Percentiles rank a stretch among this genome's conserved stretches.
phyloP scores from a whole-genome alignment of 1,140 invertebrate genomes.

The Calosoma granatense region DNA sequence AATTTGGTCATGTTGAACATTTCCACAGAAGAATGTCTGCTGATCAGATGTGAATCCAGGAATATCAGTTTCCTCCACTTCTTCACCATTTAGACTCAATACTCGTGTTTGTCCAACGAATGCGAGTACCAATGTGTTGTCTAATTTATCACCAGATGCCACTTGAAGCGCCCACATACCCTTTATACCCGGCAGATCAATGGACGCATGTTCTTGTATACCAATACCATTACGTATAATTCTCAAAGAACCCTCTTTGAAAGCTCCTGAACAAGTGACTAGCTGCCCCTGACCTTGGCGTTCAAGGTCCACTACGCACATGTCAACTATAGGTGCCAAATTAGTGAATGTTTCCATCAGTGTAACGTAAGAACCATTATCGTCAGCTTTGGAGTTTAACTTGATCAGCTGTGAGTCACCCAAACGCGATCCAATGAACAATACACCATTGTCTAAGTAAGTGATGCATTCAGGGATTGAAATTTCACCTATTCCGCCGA shows the following conservation, averaged over 20 bases:
- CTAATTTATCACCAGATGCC: conserved; percentile 49
- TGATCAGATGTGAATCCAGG: conserved; percentile 78
- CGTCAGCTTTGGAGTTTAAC: conserved; percentile 75
- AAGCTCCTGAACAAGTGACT: conserved; percentile 95
- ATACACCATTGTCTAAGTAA: conserved; percentile 97
- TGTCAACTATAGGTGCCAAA: conserved; percentile 94
- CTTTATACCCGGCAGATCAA: conserved; percentile 94
- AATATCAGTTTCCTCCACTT: conserved; percentile 95
- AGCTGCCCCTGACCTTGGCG: conserved; percentile 95
- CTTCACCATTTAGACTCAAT: conserved; percentile 80
- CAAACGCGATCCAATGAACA: conserved; percentile 92
- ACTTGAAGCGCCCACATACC: conserved; percentile 91
- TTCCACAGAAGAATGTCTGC: conserved; percentile 88
- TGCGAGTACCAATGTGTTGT: conserved; percentile 85
- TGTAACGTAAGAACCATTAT: conserved; percentile 81
- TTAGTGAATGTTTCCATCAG: conserved; percentile 96
- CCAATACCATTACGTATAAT: conserved; percentile 94
- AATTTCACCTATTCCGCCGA: conserved; percentile 74
- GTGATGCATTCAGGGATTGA: conserved; percentile 96
- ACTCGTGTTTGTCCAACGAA: conserved; percentile 93
- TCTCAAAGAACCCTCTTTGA: conserved; percentile 92
- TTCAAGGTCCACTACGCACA: conserved; percentile 95
- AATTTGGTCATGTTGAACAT: conserved; percentile 75
- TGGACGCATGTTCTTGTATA: conserved; percentile 91
- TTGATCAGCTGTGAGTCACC: conserved; percentile 96